Evolutionary conservation across 2,888 invertebrate genomes (phyloP), one percentile per base, ranked within the genome.

Genomic region (Abrostola tripartita): DNA sequence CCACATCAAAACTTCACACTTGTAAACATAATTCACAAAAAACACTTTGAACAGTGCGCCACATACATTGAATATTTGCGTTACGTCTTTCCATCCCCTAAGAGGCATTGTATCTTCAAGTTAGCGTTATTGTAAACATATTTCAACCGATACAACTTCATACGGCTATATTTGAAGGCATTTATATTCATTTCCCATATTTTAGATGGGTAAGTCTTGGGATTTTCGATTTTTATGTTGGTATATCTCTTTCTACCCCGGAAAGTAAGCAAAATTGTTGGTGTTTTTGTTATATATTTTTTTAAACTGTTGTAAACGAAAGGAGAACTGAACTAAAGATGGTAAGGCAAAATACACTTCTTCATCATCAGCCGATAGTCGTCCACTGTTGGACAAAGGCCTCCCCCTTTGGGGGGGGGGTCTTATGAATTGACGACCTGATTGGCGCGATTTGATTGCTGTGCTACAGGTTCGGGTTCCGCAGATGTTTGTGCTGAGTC

Each of bases 51-150:
- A 77, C 64, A 64, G 70, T 50, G 50, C 54, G 52, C 59, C 58
- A 61, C 67, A 69, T 65, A 73, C 68, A 78, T 74, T 51, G 66
- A 70, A 74, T 70, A 61, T 59, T 42, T 63, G 42, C 37, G 8
- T 35, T 71, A n/a, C n/a, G n/a, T 79, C 82, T 85, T 50, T 75
- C 86, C 85, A 89, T 89, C 84, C 87, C 82, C 75, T 87, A 91
- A 91, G 88, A 89, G 88, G 79, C 82, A 86, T 78, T 90, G 87
- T 85, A 86, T 88, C 84, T 82, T 76, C 70, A 68, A 83, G 76
- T 81, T 81, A 77, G 71, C 81, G 84, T 90, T 90, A 92, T 91
- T 92, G 91, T 92, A 86, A 91, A 90, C 91, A 92, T 92, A 92
- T 92, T 90, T 92, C 89, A 92, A 83, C 82, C 83, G 83, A 90